Base-by-base conservation (phyloP, 2,888 invertebrate species). In the Yponomeuta plumbellus region DNA sequence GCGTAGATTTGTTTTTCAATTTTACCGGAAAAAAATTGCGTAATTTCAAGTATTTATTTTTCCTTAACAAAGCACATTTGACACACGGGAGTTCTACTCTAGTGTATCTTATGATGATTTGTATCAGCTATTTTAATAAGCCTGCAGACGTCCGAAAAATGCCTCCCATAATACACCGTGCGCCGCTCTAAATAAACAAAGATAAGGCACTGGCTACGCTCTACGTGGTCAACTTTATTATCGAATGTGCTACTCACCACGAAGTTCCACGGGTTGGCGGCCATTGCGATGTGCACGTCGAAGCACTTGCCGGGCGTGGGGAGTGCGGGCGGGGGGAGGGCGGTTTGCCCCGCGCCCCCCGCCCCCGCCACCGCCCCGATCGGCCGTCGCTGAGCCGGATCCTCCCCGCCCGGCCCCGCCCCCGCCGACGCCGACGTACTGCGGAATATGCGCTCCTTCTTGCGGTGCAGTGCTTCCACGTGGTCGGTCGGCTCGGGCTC, bases 201-300 rank as follows among this genome's bases (percentile, higher is more conserved):
- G n/a, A n/a, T n/a, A n/a, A n/a, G n/a, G n/a, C n/a, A n/a, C n/a
- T n/a, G n/a, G n/a, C n/a, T n/a, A n/a, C n/a, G n/a, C n/a, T n/a
- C n/a, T n/a, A n/a, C n/a, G n/a, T n/a, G n/a, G n/a, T n/a, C n/a
- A n/a, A n/a, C n/a, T n/a, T n/a, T n/a, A n/a, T 39, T n/a, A 56
- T 56, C 4, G 10, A 56, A 6, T 56, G 20, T 10, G 11, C 58
- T 66, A 82, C 88, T 85, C 63, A 94, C 94, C 61, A 94, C 93
- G 74, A 95, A 95, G 84, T 94, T 94, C 82, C 93, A 93, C 0
- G 97, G 97, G 91, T 94, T 95, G 3, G 96, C 95, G 0, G 96
- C 95, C 89, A 95, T 94, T 0, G 95, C 93, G 67, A 96, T 91
- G 75, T 93, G 92, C 17, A 96, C 94, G 76, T 95, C 94, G 76